A percentile compares a stretch with the other conserved stretches of the same genome.
Conservation (phyloP, 30 jellyfish, hydroid and myxozoan species). For the Pseudorhiza aurosa region DNA sequence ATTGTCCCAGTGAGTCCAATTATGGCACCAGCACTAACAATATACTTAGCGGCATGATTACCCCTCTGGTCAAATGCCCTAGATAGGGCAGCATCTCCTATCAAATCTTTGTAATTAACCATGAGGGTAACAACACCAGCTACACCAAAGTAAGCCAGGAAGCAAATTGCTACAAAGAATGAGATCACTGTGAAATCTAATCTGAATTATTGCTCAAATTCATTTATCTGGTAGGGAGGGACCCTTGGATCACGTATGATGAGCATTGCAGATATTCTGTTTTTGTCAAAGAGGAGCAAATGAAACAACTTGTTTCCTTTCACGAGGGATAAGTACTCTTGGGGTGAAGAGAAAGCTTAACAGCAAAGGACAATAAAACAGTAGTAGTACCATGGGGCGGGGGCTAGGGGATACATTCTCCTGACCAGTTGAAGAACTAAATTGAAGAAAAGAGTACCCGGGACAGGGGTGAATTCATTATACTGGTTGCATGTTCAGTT, state of each 20-base stretch:
- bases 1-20: slow-evolving; percentile 87
- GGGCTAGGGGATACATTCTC: no score
- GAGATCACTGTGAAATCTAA: background rate
- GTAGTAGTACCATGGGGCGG: no score
- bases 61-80: slow-evolving; percentile 83
- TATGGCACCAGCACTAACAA: slow-evolving; percentile 84
- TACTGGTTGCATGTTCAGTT: no score
- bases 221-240: background rate
- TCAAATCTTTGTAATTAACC: slow-evolving; percentile 71
- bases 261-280: no score
- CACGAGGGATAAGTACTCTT: no score
- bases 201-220: background rate
- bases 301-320: no score
- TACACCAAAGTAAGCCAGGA: slow-evolving; percentile 92
- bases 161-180: slow-evolving; percentile 71
- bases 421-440: no score
- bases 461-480: no score
- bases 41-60: slow-evolving; percentile 64
- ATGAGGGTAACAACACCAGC: slow-evolving; percentile 80
- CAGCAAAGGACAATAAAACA: no score
- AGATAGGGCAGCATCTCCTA: slow-evolving; percentile 86
- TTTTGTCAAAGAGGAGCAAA: no score
- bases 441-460: no score
- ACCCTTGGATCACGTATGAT: background rate
- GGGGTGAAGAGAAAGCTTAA: no score